These are phyloP conservation scores for Scolanthus callimorphus DNA, from an alignment of 92 coral and sea anemone genomes.

Conservation along the genomic window DNA sequence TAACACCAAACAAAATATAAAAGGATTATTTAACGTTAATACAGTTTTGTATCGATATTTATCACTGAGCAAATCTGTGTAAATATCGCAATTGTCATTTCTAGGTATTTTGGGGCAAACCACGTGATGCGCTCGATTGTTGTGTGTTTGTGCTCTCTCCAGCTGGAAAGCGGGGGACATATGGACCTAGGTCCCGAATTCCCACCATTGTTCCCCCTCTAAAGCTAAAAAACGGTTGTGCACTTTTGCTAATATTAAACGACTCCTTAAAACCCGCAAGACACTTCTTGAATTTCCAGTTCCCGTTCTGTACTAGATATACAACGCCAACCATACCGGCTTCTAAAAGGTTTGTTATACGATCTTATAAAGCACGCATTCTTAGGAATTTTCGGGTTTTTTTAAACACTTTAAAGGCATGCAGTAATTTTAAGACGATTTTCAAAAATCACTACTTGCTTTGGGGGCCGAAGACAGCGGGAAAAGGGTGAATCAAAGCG, in stretches of 20 bases:
- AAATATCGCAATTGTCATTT: constrained; percentile 75
- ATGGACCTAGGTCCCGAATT: constrained; percentile 43
- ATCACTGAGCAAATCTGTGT: constrained; percentile 67
- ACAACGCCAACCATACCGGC: background rate
- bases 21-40: constrained; percentile 74
- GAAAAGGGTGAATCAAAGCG: background rate
- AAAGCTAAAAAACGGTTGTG: constrained; percentile 29
- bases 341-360: background rate
- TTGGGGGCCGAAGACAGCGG: background rate
- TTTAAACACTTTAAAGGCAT: background rate
- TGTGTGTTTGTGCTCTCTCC: constrained; percentile 64
- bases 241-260: background rate
- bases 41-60: constrained; percentile 65
- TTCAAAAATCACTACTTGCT: background rate
- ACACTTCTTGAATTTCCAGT: background rate
- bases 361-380: too few species aligned
- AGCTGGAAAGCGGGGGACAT: constrained; percentile 77
- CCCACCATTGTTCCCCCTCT: constrained; percentile 66
- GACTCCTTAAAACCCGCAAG: background rate
- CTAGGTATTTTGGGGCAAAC: constrained; percentile 58
- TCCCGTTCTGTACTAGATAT: background rate
- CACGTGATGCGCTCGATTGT: constrained; percentile 90
- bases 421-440: background rate
- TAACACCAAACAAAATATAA: too few species aligned
- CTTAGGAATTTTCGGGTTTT: background rate